Conservation (phyloP, 2,888 invertebrate species). For the Eupeodes luniger region DNA sequence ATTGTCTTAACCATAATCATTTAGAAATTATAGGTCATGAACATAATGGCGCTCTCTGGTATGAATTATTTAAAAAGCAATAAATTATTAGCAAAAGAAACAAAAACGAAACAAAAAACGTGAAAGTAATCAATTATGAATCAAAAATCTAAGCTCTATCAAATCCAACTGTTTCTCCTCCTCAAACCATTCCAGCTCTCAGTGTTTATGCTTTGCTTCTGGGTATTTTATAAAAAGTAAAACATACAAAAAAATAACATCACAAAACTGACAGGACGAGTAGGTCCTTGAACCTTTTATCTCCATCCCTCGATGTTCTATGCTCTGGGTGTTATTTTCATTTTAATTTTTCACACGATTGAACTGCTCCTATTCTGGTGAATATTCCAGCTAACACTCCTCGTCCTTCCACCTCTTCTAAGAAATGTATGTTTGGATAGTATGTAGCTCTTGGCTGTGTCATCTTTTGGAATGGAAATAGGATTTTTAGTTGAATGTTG, state of each 20-base stretch:
- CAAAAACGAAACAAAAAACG: conserved; percentile 18
- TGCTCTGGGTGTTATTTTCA: conserved; percentile 23
- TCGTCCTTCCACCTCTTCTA: no score
- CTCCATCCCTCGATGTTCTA: neutral
- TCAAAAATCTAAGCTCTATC: conserved; percentile 24
- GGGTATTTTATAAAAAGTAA: conserved; percentile 7
- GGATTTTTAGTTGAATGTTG: conserved; percentile 21
- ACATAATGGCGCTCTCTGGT: conserved; percentile 7
- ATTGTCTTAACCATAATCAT: neutral
- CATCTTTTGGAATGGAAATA: conserved; percentile 34
- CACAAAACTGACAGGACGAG: conserved; percentile 20
- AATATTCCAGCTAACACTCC: neutral
- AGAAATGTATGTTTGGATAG: no score
- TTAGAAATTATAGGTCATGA: conserved; percentile 42
- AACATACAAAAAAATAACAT: conserved; percentile 2
- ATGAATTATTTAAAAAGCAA: conserved; percentile 33
- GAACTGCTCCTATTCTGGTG: conserved; percentile 18
- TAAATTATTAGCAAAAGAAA: neutral
- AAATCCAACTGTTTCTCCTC: conserved; percentile 1
- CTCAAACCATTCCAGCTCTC: neutral
- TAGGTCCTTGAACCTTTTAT: conserved; percentile 51
- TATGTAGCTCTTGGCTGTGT: conserved; percentile 27
- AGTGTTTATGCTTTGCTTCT: neutral
- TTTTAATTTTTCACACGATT: conserved; percentile 62
- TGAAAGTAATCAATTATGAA: conserved; percentile 55